phyloP scores from a whole-genome alignment of 2,797 vertebrate species.

The Apogon hyalosoma region DNA sequence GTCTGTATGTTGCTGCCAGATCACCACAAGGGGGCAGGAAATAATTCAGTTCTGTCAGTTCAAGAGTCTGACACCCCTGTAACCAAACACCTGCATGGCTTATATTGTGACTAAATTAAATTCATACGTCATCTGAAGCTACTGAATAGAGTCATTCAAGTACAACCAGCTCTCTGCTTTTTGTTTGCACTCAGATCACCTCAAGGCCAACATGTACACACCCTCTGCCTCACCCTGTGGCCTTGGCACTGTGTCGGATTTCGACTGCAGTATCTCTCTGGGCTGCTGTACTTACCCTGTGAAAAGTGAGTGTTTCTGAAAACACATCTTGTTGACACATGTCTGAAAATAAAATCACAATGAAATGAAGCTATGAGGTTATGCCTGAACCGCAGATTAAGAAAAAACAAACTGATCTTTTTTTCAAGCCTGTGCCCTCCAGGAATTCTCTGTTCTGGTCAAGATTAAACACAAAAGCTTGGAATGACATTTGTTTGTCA shows the following conservation, averaged over 20 bases:
- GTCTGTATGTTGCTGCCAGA: neutral
- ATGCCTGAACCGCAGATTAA: neutral
- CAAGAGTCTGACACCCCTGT: neutral
- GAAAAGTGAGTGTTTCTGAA: slow-evolving; percentile 37
- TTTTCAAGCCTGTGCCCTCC: too few species aligned
- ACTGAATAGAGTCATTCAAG: slow-evolving; percentile 6
- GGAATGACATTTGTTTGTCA: neutral
- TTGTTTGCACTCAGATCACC: slow-evolving; percentile 31
- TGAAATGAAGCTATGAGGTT: neutral
- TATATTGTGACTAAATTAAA: too few species aligned
- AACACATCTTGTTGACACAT: slow-evolving; percentile 15
- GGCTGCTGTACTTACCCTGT: slow-evolving; percentile 43
- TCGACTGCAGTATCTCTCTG: slow-evolving; percentile 8
- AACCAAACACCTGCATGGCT: slow-evolving; percentile 8
- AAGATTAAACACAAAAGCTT: neutral
- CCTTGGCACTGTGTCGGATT: slow-evolving; percentile 27
- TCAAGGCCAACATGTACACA: neutral
- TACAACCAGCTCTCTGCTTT: neutral
- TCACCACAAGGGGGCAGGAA: slow-evolving; percentile 47
- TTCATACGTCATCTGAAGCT: neutral
- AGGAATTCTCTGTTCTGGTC: neutral
- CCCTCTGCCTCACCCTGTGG: slow-evolving; percentile 39
- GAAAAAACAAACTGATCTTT: neutral
- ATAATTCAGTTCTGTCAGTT: neutral
- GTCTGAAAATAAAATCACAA: neutral